Evolutionary conservation across 2,888 invertebrate genomes (phyloP).

Genomic region (Drymonia ruficornis): DNA sequence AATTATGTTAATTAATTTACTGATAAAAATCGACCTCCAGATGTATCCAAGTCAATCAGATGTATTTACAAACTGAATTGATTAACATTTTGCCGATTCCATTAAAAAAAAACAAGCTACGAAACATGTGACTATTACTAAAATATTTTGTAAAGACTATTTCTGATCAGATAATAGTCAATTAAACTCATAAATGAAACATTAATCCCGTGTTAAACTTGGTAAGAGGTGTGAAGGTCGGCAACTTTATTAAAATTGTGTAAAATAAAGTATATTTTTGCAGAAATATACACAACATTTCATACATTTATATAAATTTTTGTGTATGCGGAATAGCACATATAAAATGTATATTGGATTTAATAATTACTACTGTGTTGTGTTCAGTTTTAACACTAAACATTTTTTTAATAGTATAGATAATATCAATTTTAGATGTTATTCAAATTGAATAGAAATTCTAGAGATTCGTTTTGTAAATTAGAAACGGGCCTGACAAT

Average conservation of each 20-base stretch:
- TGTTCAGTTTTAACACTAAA: too few relatives aligned
- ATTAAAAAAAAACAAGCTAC: neutral
- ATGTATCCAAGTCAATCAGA: neutral
- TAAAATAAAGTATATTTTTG: too few relatives aligned
- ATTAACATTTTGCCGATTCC: neutral
- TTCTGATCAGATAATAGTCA: neutral
- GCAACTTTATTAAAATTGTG: too few relatives aligned
- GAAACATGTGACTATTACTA: neutral
- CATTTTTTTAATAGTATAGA: neutral
- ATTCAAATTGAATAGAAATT: neutral
- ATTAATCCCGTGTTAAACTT: too few relatives aligned
- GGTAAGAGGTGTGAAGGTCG: too few relatives aligned
- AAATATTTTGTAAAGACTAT: neutral
- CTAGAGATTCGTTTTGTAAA: constrained; percentile 16
- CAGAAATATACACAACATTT: too few relatives aligned
- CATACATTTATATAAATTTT: too few relatives aligned
- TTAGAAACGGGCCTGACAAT: constrained; percentile 33
- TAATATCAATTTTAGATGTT: neutral
- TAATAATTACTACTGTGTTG: too few relatives aligned
- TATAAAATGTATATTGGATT: too few relatives aligned
- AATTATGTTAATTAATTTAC: neutral
- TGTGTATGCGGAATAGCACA: too few relatives aligned
- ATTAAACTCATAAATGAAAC: too few relatives aligned
- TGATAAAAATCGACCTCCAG: neutral
- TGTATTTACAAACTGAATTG: neutral